phyloP scores from a whole-genome alignment of 92 coral and sea anemone species.

The Galaxea fascicularis region DNA sequence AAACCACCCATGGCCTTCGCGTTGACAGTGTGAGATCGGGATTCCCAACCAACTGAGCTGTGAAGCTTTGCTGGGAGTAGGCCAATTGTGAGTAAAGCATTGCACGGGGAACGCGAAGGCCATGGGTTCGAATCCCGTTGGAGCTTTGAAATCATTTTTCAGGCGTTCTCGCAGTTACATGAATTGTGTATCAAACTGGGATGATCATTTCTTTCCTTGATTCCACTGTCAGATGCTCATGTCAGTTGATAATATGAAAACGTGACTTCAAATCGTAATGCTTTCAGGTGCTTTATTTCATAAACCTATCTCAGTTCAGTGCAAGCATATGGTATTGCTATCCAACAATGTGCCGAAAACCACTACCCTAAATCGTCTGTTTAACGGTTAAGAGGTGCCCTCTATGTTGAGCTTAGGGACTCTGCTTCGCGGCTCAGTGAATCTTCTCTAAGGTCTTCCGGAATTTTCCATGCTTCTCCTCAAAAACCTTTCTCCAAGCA shows the following conservation, averaged over 20 bases:
- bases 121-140: neutral
- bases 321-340: conserved; percentile 9
- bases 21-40: too few species aligned
- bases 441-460: neutral
- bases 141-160: neutral
- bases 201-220: neutral
- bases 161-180: neutral
- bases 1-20: too few species aligned
- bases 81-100: too few species aligned
- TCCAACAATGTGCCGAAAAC: neutral
- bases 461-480: neutral
- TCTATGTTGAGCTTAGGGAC: neutral
- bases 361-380: neutral
- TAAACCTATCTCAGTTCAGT: neutral
- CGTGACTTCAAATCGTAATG: neutral
- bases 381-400: neutral
- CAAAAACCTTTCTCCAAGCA: conserved; percentile 9
- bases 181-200: neutral
- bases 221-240: neutral
- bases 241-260: neutral
- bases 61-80: too few species aligned
- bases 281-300: conserved; percentile 2
- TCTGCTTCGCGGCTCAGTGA: neutral
- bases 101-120: neutral
- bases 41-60: too few species aligned